Evolutionary conservation across 2,113 vertebrate species (phyloP).

Genomic region (Pachyramphus minor): DNA sequence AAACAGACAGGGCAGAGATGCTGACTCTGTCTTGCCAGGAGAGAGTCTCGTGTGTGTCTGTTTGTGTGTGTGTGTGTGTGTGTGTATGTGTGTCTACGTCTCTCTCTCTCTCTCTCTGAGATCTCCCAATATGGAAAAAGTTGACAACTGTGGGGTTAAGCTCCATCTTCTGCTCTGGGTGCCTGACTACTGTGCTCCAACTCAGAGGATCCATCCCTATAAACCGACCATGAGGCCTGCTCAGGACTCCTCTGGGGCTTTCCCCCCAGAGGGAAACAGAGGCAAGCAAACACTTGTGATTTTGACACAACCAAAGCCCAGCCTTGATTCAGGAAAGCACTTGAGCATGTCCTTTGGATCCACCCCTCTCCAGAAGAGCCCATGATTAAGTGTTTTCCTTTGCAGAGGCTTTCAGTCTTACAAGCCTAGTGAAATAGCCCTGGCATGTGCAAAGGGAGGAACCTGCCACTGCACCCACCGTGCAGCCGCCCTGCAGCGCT

Average conservation of each 20-base stretch:
- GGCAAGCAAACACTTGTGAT: slow-evolving; percentile 54
- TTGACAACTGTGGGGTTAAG: slow-evolving; percentile 52
- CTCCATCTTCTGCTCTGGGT: slow-evolving; percentile 50
- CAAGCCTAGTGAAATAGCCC: neutral
- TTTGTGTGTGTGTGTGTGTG: neutral
- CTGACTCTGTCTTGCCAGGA: slow-evolving; percentile 18
- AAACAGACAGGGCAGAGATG: neutral
- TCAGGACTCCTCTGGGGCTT: slow-evolving; percentile 44
- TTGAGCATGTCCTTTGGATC: slow-evolving; percentile 51
- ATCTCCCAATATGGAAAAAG: slow-evolving; percentile 47
- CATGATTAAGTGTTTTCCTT: slow-evolving; percentile 32
- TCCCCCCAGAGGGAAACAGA: slow-evolving; percentile 12
- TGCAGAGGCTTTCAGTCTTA: neutral
- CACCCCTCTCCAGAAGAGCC: slow-evolving; percentile 3
- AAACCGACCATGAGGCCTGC: slow-evolving; percentile 24
- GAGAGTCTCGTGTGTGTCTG: neutral
- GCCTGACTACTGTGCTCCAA: slow-evolving; percentile 46
- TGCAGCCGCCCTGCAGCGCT: neutral
- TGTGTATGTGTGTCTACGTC: neutral
- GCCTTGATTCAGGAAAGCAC: slow-evolving; percentile 53
- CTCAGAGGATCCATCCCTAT: slow-evolving; percentile 38
- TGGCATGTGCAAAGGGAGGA: slow-evolving; percentile 44
- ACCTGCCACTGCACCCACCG: neutral
- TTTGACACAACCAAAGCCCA: slow-evolving; percentile 43
- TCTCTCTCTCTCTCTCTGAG: slow-evolving; percentile 58